Evolutionary conservation across 2,113 vertebrate species (phyloP), one percentile per base, ranked within the genome.

Genomic region (Callorhinus ursinus): DNA sequence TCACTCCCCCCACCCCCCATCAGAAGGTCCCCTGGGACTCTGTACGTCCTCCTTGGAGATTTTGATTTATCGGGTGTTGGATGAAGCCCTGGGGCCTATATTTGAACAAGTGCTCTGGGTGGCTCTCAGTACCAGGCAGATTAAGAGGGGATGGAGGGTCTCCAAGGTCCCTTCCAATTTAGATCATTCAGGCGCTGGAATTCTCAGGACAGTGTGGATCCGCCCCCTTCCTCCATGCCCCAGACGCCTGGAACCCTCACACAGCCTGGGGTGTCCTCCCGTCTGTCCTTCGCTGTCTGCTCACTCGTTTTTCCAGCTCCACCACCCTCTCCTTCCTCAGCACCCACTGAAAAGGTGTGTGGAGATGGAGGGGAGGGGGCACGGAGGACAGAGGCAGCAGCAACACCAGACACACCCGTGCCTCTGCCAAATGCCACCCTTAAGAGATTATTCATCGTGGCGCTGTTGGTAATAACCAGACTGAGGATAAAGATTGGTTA

Each of bases 381-480:
- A 9, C 31, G 22, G 51, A n/a, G 57, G 16, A 8, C 7, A 0
- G n/a, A 51, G 46, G 12, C 0, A 24, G 55, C 51, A 59, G 88
- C 55, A 26, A 51, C 26, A 46, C 31, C 31, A 12, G 67, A 59
- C 6, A 16, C 1, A 36, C 39, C 19, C 0, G 0, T 1, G 18
- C 6, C 18, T 26, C 67, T 74, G 72, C 59, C 67, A 39, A 71
- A 39, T 2, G 6, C 39, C 76, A 51, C 39, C 63, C 39, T 28
- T 76, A 18, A 69, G 81, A 28, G 51, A 71, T 59, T 59, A 81
- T 65, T 85, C 26, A 71, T 9, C 21, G 90, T 0, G 5, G 63
- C 51, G 14, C 28, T 63, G 10, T 42, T 4, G 55, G 49, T 59
- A 85, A 88, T 71, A 84, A 59, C 42, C 6, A 19, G 63, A 65